A percentile compares a stretch with the other conserved stretches of the same genome.
Evolutionary conservation across 1,140 invertebrate genomes (phyloP).

Genomic region (Asobara japonica): DNA sequence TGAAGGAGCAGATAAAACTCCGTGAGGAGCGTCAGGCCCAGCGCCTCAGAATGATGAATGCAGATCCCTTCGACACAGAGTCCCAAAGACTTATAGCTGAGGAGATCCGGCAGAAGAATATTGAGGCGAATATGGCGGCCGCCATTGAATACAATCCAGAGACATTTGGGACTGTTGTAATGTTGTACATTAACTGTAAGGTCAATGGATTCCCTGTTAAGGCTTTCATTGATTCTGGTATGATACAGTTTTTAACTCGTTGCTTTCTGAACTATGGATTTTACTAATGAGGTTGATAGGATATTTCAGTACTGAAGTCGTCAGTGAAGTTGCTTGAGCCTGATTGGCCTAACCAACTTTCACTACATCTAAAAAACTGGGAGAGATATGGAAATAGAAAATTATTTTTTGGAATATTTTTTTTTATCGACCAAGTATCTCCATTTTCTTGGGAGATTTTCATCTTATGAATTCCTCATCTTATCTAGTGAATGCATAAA

Average conservation of each 20-base stretch:
- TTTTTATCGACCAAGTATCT: too few species aligned
- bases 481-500: too few species aligned
- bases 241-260: slow-evolving; percentile 6
- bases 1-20: slow-evolving; percentile 83
- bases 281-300: too few species aligned
- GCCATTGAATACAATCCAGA: slow-evolving; percentile 99
- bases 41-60: slow-evolving; percentile 86
- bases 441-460: too few species aligned
- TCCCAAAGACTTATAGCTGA: slow-evolving; percentile 94
- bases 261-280: not conserved
- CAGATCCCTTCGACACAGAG: slow-evolving; percentile 95
- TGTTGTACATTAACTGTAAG: slow-evolving; percentile 96
- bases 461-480: too few species aligned
- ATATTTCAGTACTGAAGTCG: too few species aligned
- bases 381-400: too few species aligned
- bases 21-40: slow-evolving; percentile 83
- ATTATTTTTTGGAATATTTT: too few species aligned
- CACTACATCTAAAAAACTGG: too few species aligned
- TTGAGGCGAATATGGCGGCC: slow-evolving; percentile 98
- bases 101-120: slow-evolving; percentile 95
- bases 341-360: too few species aligned
- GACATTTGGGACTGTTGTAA: slow-evolving; percentile 95
- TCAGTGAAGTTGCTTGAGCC: too few species aligned
- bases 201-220: slow-evolving; percentile 97
- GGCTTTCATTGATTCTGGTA: slow-evolving; percentile 96